Evolutionary conservation across 1,140 invertebrate species (phyloP).

Genomic region (Euglossa dilemma): DNA sequence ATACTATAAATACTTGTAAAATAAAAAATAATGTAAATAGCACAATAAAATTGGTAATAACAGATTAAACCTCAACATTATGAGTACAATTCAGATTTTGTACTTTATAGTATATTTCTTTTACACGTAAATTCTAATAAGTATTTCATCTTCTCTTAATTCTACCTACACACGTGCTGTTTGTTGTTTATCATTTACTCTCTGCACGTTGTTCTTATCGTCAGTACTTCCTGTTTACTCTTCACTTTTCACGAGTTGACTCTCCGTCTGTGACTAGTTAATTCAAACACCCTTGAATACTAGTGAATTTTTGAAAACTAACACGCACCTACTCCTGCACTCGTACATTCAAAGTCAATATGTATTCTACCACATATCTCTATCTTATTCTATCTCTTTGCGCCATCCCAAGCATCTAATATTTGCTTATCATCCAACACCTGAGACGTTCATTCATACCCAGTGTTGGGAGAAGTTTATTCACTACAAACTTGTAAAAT

Average conservation of each 20-base stretch:
- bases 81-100: too few relatives aligned
- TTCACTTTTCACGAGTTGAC: neutral
- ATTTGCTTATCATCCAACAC: slow-evolving; percentile 10
- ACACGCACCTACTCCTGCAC: neutral
- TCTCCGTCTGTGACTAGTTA: neutral
- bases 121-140: neutral
- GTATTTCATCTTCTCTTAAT: too few relatives aligned
- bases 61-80: too few relatives aligned
- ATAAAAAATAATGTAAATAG: too few relatives aligned
- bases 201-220: neutral
- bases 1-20: too few relatives aligned
- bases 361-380: neutral
- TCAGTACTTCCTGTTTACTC: too few relatives aligned
- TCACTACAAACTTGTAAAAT: neutral
- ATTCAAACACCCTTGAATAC: neutral
- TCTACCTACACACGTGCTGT: neutral
- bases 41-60: too few relatives aligned
- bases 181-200: neutral
- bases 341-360: slow-evolving; percentile 1
- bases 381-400: neutral
- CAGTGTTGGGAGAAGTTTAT: neutral
- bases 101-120: neutral
- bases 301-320: too few relatives aligned
- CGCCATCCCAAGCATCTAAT: neutral
- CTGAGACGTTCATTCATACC: neutral